Percentiles rank a stretch among this genome's conserved stretches.
Conservation (phyloP, 2,797 vertebrate genomes). For the Nyctalus aviator region DNA sequence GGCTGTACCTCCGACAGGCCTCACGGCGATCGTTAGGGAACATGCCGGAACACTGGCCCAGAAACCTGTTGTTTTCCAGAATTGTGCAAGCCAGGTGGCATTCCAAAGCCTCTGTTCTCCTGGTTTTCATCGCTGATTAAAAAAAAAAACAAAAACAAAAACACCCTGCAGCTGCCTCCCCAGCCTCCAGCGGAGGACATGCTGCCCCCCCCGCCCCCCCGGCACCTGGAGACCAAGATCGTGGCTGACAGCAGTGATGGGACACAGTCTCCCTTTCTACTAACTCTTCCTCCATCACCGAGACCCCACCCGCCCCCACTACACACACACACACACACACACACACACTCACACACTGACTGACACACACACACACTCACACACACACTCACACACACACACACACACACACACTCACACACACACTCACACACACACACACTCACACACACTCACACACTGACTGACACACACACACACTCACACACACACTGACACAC, state of each 20-base stretch:
- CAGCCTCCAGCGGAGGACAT: neutral
- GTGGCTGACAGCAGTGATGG: rapidly evolving
- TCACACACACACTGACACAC: too few relatives aligned
- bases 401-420: too few relatives aligned
- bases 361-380: too few relatives aligned
- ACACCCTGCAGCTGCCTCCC: neutral
- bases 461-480: too few relatives aligned
- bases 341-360: too few relatives aligned
- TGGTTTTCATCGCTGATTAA: neutral
- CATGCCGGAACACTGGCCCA: neutral
- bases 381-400: too few relatives aligned
- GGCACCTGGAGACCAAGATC: neutral
- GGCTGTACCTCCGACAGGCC: neutral
- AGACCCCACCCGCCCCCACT: rapidly evolving
- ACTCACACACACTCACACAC: too few relatives aligned
- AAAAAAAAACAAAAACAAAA: neutral
- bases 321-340: too few relatives aligned
- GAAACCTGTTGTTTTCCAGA: constrained; percentile 31
- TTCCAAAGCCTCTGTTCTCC: neutral
- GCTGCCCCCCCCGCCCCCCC: rapidly evolving
- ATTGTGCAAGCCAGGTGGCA: neutral
- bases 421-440: too few relatives aligned
- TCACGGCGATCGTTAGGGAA: neutral
- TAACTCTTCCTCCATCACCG: rapidly evolving
- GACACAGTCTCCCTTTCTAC: neutral